These are phyloP conservation scores for Cantharis flavilabris DNA, from an alignment of 2,888 invertebrate genomes.

Conservation along the genomic window DNA sequence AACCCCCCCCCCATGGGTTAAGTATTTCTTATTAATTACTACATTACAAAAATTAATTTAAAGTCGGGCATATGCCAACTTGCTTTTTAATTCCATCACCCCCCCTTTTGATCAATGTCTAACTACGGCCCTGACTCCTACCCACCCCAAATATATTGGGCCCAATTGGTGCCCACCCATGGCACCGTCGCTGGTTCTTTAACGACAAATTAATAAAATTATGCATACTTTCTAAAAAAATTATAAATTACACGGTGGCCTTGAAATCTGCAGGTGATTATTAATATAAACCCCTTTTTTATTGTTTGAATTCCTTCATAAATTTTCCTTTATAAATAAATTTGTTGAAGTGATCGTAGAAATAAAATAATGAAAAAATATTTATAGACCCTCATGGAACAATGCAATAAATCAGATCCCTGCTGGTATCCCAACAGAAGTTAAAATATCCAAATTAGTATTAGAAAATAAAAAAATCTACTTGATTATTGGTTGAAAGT, in stretches of 20 bases:
- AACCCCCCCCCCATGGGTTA: no score
- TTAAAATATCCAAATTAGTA: slow-evolving; percentile 32
- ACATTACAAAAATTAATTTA: no score
- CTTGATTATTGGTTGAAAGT: slow-evolving; percentile 38
- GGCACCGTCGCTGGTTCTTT: no score
- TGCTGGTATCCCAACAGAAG: slow-evolving; percentile 11
- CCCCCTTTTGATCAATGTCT: no score
- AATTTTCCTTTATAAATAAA: background rate
- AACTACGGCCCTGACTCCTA: no score
- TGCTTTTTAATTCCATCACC: no score
- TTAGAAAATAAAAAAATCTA: slow-evolving; percentile 34
- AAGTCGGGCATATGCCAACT: no score
- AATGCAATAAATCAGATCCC: background rate
- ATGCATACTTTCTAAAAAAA: background rate
- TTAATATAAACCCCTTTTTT: background rate
- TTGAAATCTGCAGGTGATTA: background rate
- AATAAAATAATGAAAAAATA: background rate
- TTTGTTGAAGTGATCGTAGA: background rate
- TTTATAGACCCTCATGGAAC: background rate
- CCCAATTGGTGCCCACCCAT: no score
- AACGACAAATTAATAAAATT: no score
- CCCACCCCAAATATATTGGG: no score
- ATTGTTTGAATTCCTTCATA: background rate
- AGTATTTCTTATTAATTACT: no score
- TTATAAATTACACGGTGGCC: background rate